Percentiles rank a stretch among this genome's conserved stretches.
phyloP scores from a whole-genome alignment of 37 sponge, comb jelly and placozoan genomes.

The Spongilla lacustris region DNA sequence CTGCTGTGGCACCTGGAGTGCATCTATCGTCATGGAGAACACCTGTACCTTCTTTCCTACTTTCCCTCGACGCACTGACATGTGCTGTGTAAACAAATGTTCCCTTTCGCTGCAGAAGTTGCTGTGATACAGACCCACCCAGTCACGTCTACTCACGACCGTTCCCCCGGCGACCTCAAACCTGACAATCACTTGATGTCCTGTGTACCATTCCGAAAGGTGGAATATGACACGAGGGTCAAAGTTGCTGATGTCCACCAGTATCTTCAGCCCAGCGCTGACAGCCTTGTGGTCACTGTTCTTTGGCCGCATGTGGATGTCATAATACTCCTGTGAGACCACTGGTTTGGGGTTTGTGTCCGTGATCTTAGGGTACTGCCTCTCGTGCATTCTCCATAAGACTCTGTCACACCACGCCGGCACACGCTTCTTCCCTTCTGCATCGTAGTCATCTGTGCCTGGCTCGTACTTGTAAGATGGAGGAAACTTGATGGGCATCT shows the following conservation, averaged over 20 bases:
- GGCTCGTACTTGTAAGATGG: constrained; percentile 79
- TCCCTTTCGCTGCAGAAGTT: constrained; percentile 63
- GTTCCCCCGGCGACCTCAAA: constrained; percentile 49
- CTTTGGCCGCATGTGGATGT: constrained; percentile 61
- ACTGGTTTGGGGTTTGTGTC: constrained; percentile 27
- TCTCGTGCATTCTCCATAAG: constrained; percentile 70
- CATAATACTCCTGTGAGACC: constrained; percentile 38
- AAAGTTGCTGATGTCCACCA: constrained; percentile 23
- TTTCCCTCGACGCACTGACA: constrained; percentile 32
- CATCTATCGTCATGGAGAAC: constrained; percentile 14
- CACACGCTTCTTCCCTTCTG: constrained; percentile 57
- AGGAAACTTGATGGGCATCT: constrained; percentile 58
- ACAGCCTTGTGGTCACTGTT: constrained; percentile 88
- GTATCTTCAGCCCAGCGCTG: constrained; percentile 51
- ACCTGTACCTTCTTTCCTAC: not conserved
- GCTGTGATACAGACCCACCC: constrained; percentile 67
- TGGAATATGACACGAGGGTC: constrained; percentile 50
- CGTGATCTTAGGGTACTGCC: constrained; percentile 29
- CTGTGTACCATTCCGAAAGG: constrained; percentile 46
- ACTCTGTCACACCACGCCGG: constrained; percentile 89
- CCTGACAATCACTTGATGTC: constrained; percentile 18
- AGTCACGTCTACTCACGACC: constrained; percentile 64
- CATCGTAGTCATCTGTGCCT: constrained; percentile 51
- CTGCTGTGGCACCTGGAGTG: constrained; percentile 29
- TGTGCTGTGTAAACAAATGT: constrained; percentile 40